Evolutionary conservation across 2,888 invertebrate genomes (phyloP).

Genomic region (Amblyteles armatorius): DNA sequence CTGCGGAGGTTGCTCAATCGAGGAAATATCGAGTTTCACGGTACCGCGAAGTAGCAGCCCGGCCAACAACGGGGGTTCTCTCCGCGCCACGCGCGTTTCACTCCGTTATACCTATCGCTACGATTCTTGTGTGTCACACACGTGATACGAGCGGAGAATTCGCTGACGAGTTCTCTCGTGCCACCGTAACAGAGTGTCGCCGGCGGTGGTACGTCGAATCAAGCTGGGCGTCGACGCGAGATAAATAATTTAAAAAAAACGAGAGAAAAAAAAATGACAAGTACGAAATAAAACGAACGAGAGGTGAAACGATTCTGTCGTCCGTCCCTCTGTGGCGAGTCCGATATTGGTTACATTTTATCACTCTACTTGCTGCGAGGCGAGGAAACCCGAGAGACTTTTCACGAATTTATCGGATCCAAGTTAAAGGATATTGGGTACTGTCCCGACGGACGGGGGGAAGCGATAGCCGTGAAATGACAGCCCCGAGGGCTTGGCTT

Average conservation of each 20-base stretch:
- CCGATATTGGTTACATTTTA: neutral
- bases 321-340: slow-evolving; percentile 9
- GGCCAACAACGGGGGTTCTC: neutral
- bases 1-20: slow-evolving; percentile 79
- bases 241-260: neutral
- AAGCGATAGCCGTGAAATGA: neutral
- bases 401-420: slow-evolving; percentile 5
- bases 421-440: slow-evolving; percentile 23
- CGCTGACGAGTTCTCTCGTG: slow-evolving; percentile 18
- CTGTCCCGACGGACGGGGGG: neutral
- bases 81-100: slow-evolving; percentile 29
- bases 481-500: neutral
- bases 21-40: slow-evolving; percentile 81
- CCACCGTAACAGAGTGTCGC: neutral
- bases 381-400: neutral
- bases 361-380: neutral
- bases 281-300: neutral
- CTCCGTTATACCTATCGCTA: neutral
- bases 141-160: slow-evolving; percentile 27
- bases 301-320: neutral
- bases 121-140: slow-evolving; percentile 31
- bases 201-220: neutral
- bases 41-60: slow-evolving; percentile 54
- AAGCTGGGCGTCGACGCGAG: neutral
- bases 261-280: neutral